Conservation (phyloP, 2,797 vertebrate genomes). For the Rhinella marina region DNA sequence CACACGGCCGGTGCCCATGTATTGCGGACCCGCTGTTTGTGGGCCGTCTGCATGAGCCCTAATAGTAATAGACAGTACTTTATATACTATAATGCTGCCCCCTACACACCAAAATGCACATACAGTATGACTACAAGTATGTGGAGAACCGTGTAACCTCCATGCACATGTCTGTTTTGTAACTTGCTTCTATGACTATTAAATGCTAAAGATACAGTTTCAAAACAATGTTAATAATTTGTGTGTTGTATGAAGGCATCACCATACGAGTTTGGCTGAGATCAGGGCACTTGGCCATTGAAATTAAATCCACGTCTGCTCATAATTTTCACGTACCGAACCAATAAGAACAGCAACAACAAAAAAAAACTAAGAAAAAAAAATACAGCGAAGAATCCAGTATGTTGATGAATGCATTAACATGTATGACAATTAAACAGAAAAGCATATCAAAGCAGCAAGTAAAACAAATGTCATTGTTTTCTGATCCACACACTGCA, state of each 20-base stretch:
- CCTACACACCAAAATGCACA: no score
- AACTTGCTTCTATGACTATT: slow-evolving; percentile 5
- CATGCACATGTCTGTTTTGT: not conserved
- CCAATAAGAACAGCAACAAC: slow-evolving; percentile 2
- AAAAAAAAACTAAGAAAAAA: not conserved
- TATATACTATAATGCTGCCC: no score
- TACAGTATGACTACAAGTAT: no score
- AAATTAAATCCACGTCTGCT: slow-evolving; percentile 19
- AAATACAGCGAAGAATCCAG: not conserved
- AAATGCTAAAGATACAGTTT: not conserved
- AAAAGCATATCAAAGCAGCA: not conserved
- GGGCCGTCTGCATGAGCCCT: no score
- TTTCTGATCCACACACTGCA: not conserved
- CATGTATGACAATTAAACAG: not conserved
- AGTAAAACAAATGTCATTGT: not conserved
- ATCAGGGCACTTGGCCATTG: not conserved
- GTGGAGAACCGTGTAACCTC: not conserved
- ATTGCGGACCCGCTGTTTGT: no score
- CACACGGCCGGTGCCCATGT: no score
- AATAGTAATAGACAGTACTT: no score
- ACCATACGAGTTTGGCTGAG: slow-evolving; percentile 7
- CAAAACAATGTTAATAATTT: slow-evolving; percentile 38
- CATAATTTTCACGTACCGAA: slow-evolving; percentile 1
- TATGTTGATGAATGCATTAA: not conserved
- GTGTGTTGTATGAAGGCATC: slow-evolving; percentile 10